Percentiles rank a stretch among this genome's conserved stretches.
These are phyloP conservation scores for Carpatolechia fugitivella DNA, from an alignment of 2,888 invertebrate genomes.

Conservation along the genomic window DNA sequence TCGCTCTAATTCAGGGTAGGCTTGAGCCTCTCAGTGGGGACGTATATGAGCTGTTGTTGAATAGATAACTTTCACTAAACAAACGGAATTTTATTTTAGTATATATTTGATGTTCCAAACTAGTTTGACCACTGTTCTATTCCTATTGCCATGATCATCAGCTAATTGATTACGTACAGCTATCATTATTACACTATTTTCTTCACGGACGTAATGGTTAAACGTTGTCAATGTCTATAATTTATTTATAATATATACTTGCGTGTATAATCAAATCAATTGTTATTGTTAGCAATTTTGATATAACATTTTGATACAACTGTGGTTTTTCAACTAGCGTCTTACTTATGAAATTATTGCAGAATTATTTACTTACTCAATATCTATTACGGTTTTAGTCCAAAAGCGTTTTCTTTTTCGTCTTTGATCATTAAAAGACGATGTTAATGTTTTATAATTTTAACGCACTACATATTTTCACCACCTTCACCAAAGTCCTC, in stretches of 20 bases:
- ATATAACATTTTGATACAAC: neutral
- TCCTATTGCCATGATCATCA: neutral
- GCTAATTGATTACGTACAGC: neutral
- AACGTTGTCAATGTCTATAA: neutral
- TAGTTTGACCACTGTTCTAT: neutral
- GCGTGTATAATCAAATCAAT: neutral
- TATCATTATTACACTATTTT: neutral
- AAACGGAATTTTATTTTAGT: neutral
- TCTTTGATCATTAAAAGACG: too few relatives aligned
- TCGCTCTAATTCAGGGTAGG: too few relatives aligned
- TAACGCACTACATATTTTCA: too few relatives aligned
- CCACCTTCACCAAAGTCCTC: too few relatives aligned
- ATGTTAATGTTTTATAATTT: too few relatives aligned
- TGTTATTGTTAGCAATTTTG: neutral
- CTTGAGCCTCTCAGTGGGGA: too few relatives aligned
- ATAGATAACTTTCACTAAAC: neutral
- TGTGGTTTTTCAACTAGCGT: neutral
- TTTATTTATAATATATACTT: neutral
- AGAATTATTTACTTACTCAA: too few relatives aligned
- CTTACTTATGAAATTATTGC: too few relatives aligned
- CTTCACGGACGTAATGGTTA: neutral
- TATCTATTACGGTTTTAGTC: too few relatives aligned
- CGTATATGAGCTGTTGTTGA: too few relatives aligned
- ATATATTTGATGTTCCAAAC: neutral
- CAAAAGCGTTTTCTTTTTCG: too few relatives aligned